These are phyloP conservation scores for Eumeta japonica DNA, from an alignment of 1,140 invertebrate genomes.

Conservation along the genomic window DNA sequence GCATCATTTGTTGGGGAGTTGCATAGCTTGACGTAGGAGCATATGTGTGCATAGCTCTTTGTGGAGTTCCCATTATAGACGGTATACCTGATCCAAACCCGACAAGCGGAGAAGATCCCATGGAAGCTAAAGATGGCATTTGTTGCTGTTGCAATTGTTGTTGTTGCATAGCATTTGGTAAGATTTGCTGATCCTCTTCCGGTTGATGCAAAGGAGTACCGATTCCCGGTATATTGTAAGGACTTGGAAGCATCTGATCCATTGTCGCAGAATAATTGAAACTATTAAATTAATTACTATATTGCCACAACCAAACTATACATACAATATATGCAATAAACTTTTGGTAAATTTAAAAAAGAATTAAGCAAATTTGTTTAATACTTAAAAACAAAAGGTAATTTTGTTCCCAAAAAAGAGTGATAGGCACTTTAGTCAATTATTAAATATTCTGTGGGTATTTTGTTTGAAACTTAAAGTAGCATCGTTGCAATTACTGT, in stretches of 20 bases:
- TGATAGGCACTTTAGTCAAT: no score
- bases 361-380: no score
- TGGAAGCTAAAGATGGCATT: slow-evolving; percentile 61
- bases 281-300: no score
- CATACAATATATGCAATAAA: no score
- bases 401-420: no score
- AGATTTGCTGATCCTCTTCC: slow-evolving; percentile 86
- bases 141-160: slow-evolving; percentile 66
- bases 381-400: no score
- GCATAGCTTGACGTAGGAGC: slow-evolving; percentile 67
- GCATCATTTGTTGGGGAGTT: slow-evolving; percentile 74
- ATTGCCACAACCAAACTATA: no score
- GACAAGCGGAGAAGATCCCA: slow-evolving; percentile 57
- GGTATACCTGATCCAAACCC: slow-evolving; percentile 51
- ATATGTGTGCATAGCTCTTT: slow-evolving; percentile 71
- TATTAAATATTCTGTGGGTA: no score
- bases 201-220: slow-evolving; percentile 86
- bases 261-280: no score
- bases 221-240: slow-evolving; percentile 85
- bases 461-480: no score
- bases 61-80: slow-evolving; percentile 60
- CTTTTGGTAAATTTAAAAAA: no score
- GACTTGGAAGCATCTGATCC: slow-evolving; percentile 89
- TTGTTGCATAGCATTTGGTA: slow-evolving; percentile 77
- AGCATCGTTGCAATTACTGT: no score